Evolutionary conservation across 2,113 vertebrate species (phyloP).

Genomic region (Aegotheles bennettii): DNA sequence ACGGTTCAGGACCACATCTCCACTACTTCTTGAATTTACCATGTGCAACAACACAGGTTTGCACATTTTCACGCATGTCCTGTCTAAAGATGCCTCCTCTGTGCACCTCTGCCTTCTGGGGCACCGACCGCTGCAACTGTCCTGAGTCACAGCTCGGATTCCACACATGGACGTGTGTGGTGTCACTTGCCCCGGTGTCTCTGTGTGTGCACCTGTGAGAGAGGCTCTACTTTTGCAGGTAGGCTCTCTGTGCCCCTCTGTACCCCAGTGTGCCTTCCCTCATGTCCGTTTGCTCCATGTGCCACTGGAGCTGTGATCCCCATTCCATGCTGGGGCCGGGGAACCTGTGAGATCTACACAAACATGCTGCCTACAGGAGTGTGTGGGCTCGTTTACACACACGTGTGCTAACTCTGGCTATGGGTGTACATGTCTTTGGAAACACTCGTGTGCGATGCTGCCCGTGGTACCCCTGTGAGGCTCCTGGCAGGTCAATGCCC

Average conservation of each 20-base stretch:
- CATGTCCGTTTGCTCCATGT: accelerated
- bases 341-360: not conserved
- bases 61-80: not conserved
- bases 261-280: accelerated
- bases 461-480: not conserved
- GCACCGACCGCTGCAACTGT: accelerated
- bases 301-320: not conserved
- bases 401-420: not conserved
- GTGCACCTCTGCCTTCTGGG: not conserved
- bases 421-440: not conserved
- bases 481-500: not conserved
- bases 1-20: accelerated
- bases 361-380: not conserved
- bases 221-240: not conserved
- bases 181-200: not conserved
- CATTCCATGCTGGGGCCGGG: not conserved
- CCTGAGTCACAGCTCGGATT: not conserved
- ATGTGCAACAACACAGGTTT: accelerated
- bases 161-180: accelerated
- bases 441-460: not conserved
- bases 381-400: not conserved
- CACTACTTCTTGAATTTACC: not conserved
- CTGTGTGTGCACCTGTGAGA: accelerated
- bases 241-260: not conserved
- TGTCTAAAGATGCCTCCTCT: not conserved